phyloP scores from a whole-genome alignment of 2,888 invertebrate species.

The Notodonta dromedarius region DNA sequence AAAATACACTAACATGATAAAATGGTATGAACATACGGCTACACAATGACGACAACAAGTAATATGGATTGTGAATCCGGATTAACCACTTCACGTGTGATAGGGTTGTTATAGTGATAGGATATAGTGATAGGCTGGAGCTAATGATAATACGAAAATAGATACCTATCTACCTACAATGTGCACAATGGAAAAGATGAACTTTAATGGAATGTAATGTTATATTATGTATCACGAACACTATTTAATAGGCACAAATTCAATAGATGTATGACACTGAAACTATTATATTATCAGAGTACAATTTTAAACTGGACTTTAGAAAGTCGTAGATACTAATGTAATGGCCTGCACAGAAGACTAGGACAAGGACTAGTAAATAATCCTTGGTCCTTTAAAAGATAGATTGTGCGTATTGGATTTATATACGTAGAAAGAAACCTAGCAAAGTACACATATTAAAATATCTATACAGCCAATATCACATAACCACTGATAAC shows the following conservation, averaged over 20 bases:
- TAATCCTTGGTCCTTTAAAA: conserved; percentile 23
- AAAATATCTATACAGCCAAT: conserved; percentile 37
- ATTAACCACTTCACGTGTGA: conserved; percentile 60
- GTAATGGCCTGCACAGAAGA: conserved; percentile 37
- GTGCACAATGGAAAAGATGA: conserved; percentile 24
- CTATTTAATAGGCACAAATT: background rate
- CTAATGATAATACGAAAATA: conserved; percentile 40
- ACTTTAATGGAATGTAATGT: conserved; percentile 6
- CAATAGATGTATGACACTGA: background rate
- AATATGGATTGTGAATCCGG: conserved; percentile 68
- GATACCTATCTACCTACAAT: conserved; percentile 20
- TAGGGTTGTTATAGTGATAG: conserved; percentile 39
- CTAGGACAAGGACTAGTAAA: conserved; percentile 17
- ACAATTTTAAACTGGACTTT: conserved; percentile 40
- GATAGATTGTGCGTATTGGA: conserved; percentile 18
- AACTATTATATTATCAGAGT: background rate
- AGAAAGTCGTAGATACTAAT: conserved; percentile 48
- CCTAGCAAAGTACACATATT: conserved; percentile 35
- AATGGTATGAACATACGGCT: conserved; percentile 72
- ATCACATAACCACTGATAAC: conserved; percentile 42
- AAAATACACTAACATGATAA: conserved; percentile 80
- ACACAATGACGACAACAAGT: conserved; percentile 69
- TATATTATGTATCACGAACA: too few relatives aligned
- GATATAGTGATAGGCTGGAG: conserved; percentile 34
- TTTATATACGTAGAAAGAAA: conserved; percentile 38